These are phyloP conservation scores for Trypoxylon attenuatum DNA, from an alignment of 2,888 invertebrate species.

Conservation along the genomic window DNA sequence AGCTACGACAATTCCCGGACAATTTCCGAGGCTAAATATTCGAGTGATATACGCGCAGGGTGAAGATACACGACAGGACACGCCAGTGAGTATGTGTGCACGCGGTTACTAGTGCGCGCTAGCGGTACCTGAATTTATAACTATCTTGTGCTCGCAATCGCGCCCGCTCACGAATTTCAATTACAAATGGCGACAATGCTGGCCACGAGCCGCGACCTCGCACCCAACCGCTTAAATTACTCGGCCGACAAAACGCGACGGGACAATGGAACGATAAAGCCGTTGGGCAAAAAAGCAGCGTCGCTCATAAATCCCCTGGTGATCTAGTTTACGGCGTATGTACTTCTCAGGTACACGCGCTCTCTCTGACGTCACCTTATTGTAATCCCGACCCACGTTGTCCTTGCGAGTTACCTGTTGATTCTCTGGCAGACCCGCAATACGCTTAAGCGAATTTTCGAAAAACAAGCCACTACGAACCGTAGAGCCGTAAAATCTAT, in stretches of 20 bases:
- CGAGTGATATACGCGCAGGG: not conserved
- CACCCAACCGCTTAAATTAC: conserved; percentile 42
- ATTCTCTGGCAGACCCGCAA: conserved; percentile 15
- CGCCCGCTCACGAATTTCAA: conserved; percentile 33
- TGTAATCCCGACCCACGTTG: conserved; percentile 49
- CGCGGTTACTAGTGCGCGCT: not conserved
- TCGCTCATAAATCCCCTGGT: conserved; percentile 51
- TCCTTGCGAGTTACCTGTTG: too few relatives aligned
- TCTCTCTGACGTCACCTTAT: conserved; percentile 44
- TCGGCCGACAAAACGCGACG: conserved; percentile 46
- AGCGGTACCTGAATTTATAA: not conserved
- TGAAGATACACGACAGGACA: not conserved
- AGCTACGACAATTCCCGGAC: too few relatives aligned
- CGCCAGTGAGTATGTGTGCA: not conserved
- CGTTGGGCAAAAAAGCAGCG: conserved; percentile 48
- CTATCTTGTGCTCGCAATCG: conserved; percentile 5
- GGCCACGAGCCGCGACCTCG: conserved; percentile 38
- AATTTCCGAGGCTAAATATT: not conserved
- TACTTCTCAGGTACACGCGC: conserved; percentile 24
- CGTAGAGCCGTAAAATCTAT: too few relatives aligned
- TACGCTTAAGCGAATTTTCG: too few relatives aligned
- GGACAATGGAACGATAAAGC: conserved; percentile 61
- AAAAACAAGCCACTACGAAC: too few relatives aligned
- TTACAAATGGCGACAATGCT: conserved; percentile 22
- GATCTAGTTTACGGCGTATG: conserved; percentile 58